Evolutionary conservation across 64 coral and sea anemone genomes (phyloP).

Genomic region (Platygyra sinensis): DNA sequence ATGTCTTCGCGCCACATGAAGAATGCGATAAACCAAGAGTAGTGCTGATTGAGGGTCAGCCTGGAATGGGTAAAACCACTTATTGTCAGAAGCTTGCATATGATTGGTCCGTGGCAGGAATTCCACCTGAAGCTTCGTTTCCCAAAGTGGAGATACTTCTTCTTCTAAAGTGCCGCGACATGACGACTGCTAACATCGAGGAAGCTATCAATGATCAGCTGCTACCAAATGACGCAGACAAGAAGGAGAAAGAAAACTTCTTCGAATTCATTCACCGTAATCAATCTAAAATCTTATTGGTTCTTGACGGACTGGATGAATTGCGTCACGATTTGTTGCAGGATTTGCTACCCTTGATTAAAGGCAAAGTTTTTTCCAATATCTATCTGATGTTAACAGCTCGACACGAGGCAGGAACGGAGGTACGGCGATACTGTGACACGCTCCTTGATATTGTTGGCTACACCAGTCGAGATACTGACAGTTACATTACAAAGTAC

Average conservation of each 20-base stretch:
- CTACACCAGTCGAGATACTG: neutral
- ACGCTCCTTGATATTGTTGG: slow-evolving; percentile 30
- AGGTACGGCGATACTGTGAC: slow-evolving; percentile 2
- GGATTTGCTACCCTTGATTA: neutral
- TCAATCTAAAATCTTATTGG: slow-evolving; percentile 29
- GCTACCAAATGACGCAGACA: slow-evolving; percentile 4
- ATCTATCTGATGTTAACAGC: neutral
- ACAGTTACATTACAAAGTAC: too few species aligned
- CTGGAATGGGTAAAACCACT: slow-evolving; percentile 23
- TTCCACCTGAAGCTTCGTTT: slow-evolving; percentile 11
- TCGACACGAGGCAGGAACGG: slow-evolving; percentile 8
- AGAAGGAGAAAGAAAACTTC: neutral
- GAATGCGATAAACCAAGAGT: slow-evolving; percentile 29
- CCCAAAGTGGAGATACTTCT: slow-evolving; percentile 43
- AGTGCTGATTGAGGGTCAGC: slow-evolving; percentile 44
- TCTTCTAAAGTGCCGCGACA: slow-evolving; percentile 43
- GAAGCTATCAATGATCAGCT: slow-evolving; percentile 43
- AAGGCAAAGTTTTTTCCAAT: slow-evolving; percentile 1
- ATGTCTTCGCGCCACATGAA: slow-evolving; percentile 22
- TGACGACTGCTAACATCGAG: slow-evolving; percentile 13
- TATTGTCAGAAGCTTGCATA: slow-evolving; percentile 54
- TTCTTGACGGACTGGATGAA: slow-evolving; percentile 51
- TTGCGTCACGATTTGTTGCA: neutral
- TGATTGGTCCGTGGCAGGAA: slow-evolving; percentile 45
- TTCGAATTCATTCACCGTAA: slow-evolving; percentile 16